Evolutionary conservation across 2,888 invertebrate species (phyloP), one percentile per base, ranked within the genome.

Genomic region (Drosophila formosana): DNA sequence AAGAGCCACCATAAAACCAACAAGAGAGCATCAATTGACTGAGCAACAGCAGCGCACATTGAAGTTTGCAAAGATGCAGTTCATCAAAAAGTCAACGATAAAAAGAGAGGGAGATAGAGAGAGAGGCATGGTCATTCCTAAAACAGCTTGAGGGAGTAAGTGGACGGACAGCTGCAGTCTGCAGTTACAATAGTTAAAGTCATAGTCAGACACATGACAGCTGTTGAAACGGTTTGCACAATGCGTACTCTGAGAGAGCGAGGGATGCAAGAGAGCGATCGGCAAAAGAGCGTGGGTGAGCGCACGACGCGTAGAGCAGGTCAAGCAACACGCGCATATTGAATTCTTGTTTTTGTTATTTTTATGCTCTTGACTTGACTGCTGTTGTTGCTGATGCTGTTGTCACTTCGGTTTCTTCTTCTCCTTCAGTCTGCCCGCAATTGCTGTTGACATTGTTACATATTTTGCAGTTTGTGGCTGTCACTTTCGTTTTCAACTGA

Each of bases 371-470:
- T 79, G 74, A 63, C 70, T 68, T 79, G 74, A 63, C 68, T 68
- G 46, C 47, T 60, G 66, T 67, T 65, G 34, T 9, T 3, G 28
- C 11, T 52, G 66, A 66, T 72, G 23, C 25, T 52, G 26, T 13
- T 61, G 65, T 66, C 65, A 58, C 65, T 57, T 55, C 57, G n/a
- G 37, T 51, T 60, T 55, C 55, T 56, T 64, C 65, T 52, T 55
- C 52, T 66, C 32, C 46, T 60, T 78, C 49, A 60, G 58, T 41
- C 62, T 62, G 57, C 58, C 57, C 65, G 39, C 70, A 70, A 68
- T 80, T 83, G 76, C 78, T 81, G 81, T 79, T 82, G 88, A 79
- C 85, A 75, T 78, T 89, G 83, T 79, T 80, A 80, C 57, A 72
- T 69, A 73, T 63, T 71, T 67, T 68, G 64, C 71, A 65, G 72